A percentile compares a stretch with the other conserved stretches of the same genome.
These are phyloP conservation scores for Limnodromus scolopaceus DNA, from an alignment of 2,797 vertebrate species.

Conservation along the genomic window DNA sequence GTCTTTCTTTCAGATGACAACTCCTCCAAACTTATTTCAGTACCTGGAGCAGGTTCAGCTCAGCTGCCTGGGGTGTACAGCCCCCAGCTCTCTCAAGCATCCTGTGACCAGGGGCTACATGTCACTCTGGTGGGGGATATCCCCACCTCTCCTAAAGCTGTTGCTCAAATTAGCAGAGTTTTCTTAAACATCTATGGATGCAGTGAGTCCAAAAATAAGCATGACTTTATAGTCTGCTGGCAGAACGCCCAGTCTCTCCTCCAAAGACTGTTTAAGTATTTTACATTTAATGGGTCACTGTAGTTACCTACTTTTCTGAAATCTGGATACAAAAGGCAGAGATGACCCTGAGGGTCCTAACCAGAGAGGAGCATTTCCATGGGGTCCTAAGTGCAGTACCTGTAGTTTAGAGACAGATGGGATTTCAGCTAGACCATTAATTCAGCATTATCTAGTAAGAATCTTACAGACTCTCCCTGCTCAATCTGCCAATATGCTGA, in stretches of 20 bases:
- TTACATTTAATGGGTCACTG: background rate
- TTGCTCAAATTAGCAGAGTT: background rate
- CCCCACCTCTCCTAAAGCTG: background rate
- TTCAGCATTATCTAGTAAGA: background rate
- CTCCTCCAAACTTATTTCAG: background rate
- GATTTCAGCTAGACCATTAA: background rate
- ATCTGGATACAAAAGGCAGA: background rate
- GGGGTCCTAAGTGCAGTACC: background rate
- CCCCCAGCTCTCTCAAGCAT: background rate
- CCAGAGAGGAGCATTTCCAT: background rate
- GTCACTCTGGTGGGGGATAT: background rate
- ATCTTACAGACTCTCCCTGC: background rate
- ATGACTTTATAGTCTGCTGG: background rate
- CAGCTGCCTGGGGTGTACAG: background rate
- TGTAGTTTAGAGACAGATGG: background rate
- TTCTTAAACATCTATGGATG: background rate
- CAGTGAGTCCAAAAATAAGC: background rate
- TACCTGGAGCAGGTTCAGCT: background rate
- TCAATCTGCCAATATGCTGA: background rate
- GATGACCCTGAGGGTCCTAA: background rate
- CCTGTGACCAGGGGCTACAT: background rate
- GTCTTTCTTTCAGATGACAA: background rate
- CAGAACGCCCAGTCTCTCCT: conserved; percentile 7
- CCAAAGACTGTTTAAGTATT: background rate
- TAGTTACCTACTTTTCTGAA: background rate